Base-by-base conservation (phyloP, 2,797 vertebrate species). In the Anisognathus igniventris region DNA sequence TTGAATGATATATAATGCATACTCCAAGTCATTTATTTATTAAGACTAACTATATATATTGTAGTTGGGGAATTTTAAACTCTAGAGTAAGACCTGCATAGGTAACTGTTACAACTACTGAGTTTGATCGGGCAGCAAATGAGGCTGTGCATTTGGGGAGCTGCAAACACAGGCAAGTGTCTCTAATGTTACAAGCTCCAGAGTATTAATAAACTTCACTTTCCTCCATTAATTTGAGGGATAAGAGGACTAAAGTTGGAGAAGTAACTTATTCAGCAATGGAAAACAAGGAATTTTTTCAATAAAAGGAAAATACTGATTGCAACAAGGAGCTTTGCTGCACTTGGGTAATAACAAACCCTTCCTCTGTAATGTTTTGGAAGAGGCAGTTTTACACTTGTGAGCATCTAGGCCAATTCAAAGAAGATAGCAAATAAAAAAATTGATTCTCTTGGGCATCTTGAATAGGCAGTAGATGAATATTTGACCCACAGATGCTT, bases 1-100 rank as follows among this genome's bases (percentile, higher is more conserved):
- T 98, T 98, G 98, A 98, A 98, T 98, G 98, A 99, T 99, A 98
- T 98, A 99, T 98, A 98, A 99, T 98, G 98, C 98, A 98, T 98
- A 98, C 98, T 98, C 98, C 98, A 98, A 98, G 98, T 99, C 98
- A 98, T 99, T 99, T 99, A 99, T 99, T 98, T 98, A 99, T 99
- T 98, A 98, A 98, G 98, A 98, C 98, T 98, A 99, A 99, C 98
- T 98, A 98, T 98, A 97, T 97, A 96, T 98, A 97, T 98, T 96
- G 94, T 97, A 97, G 98, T 97, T 98, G 94, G 97, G 96, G 94
- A 94, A 96, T 97, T 97, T 97, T 93, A 95, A 96, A 97, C 96
- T 97, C 97, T 80, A 86, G 96, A 96, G 96, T 93, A 92, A 89
- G 90, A 96, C 86, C 72, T 83, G 95, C 94, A 86, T 96, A 92